These are phyloP conservation scores for Parauchenoglanis ngamensis DNA, from an alignment of 2,797 vertebrate species.

Conservation along the genomic window DNA sequence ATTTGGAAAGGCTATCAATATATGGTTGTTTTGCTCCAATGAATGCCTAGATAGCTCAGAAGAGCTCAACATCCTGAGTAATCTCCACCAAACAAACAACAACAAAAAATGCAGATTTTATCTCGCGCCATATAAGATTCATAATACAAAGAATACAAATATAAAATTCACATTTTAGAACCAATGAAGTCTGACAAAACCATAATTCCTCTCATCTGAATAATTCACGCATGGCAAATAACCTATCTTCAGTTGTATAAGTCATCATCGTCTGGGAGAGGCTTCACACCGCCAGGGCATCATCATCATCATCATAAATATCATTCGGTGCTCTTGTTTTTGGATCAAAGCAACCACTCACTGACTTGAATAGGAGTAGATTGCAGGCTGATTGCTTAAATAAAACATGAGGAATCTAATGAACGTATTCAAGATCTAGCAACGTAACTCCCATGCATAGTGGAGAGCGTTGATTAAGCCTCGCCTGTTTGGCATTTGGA, in stretches of 20 bases:
- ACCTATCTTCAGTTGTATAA: conserved; percentile 48
- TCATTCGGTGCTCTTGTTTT: conserved; percentile 64
- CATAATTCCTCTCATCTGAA: conserved; percentile 55
- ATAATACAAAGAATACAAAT: conserved; percentile 43
- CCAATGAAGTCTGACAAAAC: conserved; percentile 55
- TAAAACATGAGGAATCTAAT: conserved; percentile 80
- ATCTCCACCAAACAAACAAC: conserved; percentile 28
- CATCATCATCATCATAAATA: conserved; percentile 58
- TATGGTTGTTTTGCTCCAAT: conserved; percentile 16
- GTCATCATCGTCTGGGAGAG: conserved; percentile 43
- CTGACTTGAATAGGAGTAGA: conserved; percentile 65
- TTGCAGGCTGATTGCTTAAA: conserved; percentile 77
- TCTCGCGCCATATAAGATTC: conserved; percentile 29
- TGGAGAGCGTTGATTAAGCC: conserved; percentile 76
- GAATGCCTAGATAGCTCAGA: conserved; percentile 7
- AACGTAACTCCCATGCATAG: conserved; percentile 64
- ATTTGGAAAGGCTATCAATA: conserved; percentile 23
- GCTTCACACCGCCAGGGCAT: conserved; percentile 38
- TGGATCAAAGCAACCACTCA: conserved; percentile 65
- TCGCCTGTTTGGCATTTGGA: conserved; percentile 80
- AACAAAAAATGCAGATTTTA: conserved; percentile 20
- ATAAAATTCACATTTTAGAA: conserved; percentile 31
- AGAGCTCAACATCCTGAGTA: conserved; percentile 26
- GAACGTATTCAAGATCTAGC: conserved; percentile 73
- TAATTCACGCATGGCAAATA: conserved; percentile 54